These are phyloP conservation scores for Troides aeacus DNA, from an alignment of 2,888 invertebrate species.

Conservation along the genomic window DNA sequence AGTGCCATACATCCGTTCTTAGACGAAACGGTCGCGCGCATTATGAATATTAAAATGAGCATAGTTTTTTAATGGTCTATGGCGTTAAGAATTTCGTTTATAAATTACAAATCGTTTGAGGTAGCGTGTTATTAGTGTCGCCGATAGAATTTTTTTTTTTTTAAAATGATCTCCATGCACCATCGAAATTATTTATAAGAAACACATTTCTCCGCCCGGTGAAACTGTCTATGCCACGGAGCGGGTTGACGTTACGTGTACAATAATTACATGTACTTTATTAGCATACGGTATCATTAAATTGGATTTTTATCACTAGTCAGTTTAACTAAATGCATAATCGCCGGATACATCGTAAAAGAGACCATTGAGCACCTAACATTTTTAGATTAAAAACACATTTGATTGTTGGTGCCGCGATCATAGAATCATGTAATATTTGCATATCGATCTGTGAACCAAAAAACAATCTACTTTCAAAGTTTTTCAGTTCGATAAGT, in stretches of 20 bases:
- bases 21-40: constrained; percentile 37
- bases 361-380: constrained; percentile 41
- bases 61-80: constrained; percentile 58
- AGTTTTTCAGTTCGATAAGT: background rate
- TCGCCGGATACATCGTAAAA: constrained; percentile 49
- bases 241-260: constrained; percentile 42
- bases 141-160: constrained; percentile 35
- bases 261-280: constrained; percentile 55
- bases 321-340: constrained; percentile 53
- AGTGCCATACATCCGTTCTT: constrained; percentile 59
- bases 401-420: constrained; percentile 30
- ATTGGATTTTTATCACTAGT: constrained; percentile 58
- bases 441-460: constrained; percentile 53
- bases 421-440: constrained; percentile 49
- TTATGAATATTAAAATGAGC: constrained; percentile 55
- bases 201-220: constrained; percentile 34
- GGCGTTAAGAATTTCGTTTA: constrained; percentile 65
- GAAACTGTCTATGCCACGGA: constrained; percentile 54
- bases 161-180: constrained; percentile 29
- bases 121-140: constrained; percentile 61
- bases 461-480: constrained; percentile 41
- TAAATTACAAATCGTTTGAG: constrained; percentile 71
- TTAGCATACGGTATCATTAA: constrained; percentile 54
- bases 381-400: constrained; percentile 42
- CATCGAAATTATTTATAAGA: constrained; percentile 28